Evolutionary conservation across 2,797 vertebrate genomes (phyloP), one percentile per base, ranked within the genome.

Genomic region (Paedocypris micromegethes): DNA sequence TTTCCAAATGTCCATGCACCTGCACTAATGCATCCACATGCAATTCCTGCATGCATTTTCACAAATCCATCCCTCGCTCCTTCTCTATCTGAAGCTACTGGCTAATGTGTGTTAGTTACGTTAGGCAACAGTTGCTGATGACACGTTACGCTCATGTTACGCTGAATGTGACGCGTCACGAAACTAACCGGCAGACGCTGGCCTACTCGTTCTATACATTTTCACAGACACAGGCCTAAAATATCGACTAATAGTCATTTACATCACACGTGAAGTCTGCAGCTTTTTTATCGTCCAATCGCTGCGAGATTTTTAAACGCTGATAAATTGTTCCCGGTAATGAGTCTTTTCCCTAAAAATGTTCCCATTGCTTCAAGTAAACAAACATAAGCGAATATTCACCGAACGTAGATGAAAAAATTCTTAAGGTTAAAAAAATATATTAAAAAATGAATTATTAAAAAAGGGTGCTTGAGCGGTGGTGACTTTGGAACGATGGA

Each of bases 11-110:
- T 43, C 68, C 68, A 70, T 70, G 68, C 68, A 5, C 60, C 60
- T 57, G 38, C 42, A 57, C 68, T 58, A 61, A 70, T 70, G 68
- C 68, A 70, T 70, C 60, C 44, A 50, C 68, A 70, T 70, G 68
- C 68, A 52, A 57, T 40, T 49, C 60, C 60, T 70, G 60, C 68
- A 70, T 70, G 68, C 68, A 70, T 6, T 70, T 61, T 57, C 63
- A 58, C 51, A 64, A 64, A 52, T 57, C 60, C 47, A 51, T 57
- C 54, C n/a, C 51, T 58, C 47, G 37, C 3, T 70, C 46, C 54
- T 51, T 57, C 54, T 56, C 46, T 39, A 53, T 70, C 52, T 52
- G 23, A 23, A 23, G 23, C 23, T 23, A 23, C 23, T 23, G 23
- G 23, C 23, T 23, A 23, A 23, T 23, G 23, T 23, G 23, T 23